These are phyloP conservation scores for Leucosticte australis DNA, from an alignment of 2,113 vertebrate species.

Conservation along the genomic window DNA sequence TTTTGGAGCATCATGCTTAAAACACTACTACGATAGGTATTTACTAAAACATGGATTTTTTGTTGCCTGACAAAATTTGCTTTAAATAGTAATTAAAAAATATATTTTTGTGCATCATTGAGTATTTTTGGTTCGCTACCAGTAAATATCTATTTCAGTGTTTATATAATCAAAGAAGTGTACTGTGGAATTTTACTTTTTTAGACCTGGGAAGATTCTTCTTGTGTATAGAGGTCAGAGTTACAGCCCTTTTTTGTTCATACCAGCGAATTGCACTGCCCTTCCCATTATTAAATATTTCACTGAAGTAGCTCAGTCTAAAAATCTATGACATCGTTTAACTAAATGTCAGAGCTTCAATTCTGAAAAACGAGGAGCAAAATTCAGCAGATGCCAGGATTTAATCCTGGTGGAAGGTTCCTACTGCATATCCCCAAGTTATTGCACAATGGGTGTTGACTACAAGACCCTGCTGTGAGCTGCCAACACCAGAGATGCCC, in stretches of 20 bases:
- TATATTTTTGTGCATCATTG: neutral
- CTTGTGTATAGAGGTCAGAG: neutral
- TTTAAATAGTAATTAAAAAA: neutral
- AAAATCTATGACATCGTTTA: neutral
- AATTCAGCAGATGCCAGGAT: neutral
- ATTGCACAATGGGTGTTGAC: neutral
- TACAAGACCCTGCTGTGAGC: neutral
- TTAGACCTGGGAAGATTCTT: neutral
- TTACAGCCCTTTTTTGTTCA: neutral
- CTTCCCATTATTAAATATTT: neutral
- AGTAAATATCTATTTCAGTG: neutral
- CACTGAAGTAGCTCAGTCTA: neutral
- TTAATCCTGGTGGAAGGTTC: neutral
- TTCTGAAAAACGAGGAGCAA: neutral
- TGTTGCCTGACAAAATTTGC: neutral
- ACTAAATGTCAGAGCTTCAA: neutral
- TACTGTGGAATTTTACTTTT: neutral
- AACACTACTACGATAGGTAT: neutral
- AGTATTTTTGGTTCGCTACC: neutral
- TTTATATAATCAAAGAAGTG: neutral
- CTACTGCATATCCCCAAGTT: neutral
- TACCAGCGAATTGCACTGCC: neutral
- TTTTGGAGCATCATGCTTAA: neutral
- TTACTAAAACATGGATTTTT: neutral
- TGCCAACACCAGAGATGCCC: neutral